Evolutionary conservation across 2,113 vertebrate genomes (phyloP), one percentile per base, ranked within the genome.

Genomic region (Bubalus kerabau): DNA sequence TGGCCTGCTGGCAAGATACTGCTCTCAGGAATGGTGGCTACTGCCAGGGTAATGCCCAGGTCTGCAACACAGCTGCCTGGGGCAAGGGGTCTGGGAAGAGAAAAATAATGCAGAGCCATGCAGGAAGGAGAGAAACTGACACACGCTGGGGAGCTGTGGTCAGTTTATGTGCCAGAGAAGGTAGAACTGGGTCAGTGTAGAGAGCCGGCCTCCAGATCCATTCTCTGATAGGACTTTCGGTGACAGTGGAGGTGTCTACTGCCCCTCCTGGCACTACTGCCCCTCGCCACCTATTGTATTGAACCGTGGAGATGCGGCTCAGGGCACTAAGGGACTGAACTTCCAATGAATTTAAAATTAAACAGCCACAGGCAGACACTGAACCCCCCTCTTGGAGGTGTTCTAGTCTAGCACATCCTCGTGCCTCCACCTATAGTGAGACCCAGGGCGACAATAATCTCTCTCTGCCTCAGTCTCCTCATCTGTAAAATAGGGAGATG

Each of bases 91-190:
- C 32, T 11, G 40, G 36, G 76, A 76, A 74, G 9, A 57, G 28
- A 19, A 2, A 19, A 52, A 19, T 21, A 80, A 1, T n/a, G 1
- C 26, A 16, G 9, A 40, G 43, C 26, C 23, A 0, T 1, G 32
- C 0, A 0, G 71, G 30, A 57, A 76, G 24, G 52, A 43, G 30
- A n/a, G 15, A 28, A 12, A 78, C 21, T 1, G 50, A 17, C 15
- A 1, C 1, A 21, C 40, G 1, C 7, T 1, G 2, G 56, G 30
- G 88, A 40, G 12, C 50, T 24, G 5, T n/a, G 52, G 57, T 30
- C 19, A 13, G 28, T 36, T 48, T 24, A 13, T 13, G 2, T 60
- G 87, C 81, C 52, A 71, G n/a, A 76, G 54, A 90, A 40, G 36
- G 78, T 9, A 76, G 59, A 43, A 26, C 1, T 2, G 4, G 85